phyloP scores from a whole-genome alignment of 2,888 invertebrate genomes.

The Mesochorus sp. region DNA sequence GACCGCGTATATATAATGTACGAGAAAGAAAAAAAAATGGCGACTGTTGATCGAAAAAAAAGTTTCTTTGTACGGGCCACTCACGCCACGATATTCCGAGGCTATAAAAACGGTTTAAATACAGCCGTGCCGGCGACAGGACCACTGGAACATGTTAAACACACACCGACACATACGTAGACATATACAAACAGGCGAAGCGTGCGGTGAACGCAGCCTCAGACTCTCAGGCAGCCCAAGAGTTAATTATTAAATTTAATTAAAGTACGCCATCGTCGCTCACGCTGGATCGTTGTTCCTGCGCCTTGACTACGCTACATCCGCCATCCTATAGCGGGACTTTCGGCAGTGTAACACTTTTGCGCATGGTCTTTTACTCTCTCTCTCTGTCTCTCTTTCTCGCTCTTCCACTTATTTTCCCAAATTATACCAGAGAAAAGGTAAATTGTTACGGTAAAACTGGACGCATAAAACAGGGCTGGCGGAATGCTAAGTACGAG shows the following conservation, averaged over 20 bases:
- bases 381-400: no score
- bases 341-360: no score
- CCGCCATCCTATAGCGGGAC: not conserved
- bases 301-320: constrained; percentile 27
- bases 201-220: not conserved
- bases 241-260: constrained; percentile 76
- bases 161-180: not conserved
- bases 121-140: constrained; percentile 13
- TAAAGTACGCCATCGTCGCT: constrained; percentile 67
- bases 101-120: constrained; percentile 18
- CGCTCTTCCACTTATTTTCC: no score
- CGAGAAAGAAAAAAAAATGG: no score
- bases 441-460: no score
- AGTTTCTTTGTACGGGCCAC: not conserved
- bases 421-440: no score
- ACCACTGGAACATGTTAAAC: constrained; percentile 48
- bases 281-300: constrained; percentile 33
- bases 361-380: no score
- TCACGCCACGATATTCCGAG: constrained; percentile 43
- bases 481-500: no score
- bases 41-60: not conserved
- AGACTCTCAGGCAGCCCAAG: constrained; percentile 57
- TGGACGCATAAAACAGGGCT: no score
- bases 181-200: not conserved
- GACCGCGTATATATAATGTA: no score